Percentiles rank a stretch among this genome's conserved stretches.
phyloP scores from a whole-genome alignment of 2,888 invertebrate genomes.

The Spodoptera exigua region DNA sequence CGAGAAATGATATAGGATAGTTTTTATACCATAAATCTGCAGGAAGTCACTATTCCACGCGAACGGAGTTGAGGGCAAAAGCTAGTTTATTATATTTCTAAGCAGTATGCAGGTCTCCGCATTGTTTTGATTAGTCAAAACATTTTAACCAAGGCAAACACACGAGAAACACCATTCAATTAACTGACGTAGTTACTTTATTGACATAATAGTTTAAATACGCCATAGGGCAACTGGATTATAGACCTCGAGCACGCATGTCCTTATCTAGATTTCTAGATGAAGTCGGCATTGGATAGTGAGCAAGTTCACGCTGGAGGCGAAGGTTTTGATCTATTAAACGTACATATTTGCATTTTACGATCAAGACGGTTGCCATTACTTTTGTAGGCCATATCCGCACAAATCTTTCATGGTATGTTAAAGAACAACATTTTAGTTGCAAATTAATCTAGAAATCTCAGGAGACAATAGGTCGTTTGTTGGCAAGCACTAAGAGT shows the following conservation, averaged over 20 bases:
- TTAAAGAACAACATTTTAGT: constrained; percentile 35
- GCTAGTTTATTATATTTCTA: too few relatives aligned
- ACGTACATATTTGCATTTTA: constrained; percentile 44
- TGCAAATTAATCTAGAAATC: constrained; percentile 53
- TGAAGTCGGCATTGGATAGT: constrained; percentile 62
- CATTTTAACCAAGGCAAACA: constrained; percentile 2
- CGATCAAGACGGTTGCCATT: constrained; percentile 34
- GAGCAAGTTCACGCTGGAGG: constrained; percentile 69
- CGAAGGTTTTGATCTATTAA: constrained; percentile 63
- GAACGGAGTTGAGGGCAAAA: too few relatives aligned
- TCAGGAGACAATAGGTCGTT: constrained; percentile 55
- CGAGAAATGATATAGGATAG: too few relatives aligned
- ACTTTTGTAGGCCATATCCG: constrained; percentile 51
- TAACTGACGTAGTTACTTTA: constrained; percentile 71
- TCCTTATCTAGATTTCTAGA: constrained; percentile 71
- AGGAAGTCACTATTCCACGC: too few relatives aligned
- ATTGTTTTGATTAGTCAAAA: too few relatives aligned
- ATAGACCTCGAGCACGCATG: constrained; percentile 74
- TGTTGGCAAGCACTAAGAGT: constrained; percentile 56
- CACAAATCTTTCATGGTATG: constrained; percentile 8
- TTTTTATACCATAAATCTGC: too few relatives aligned
- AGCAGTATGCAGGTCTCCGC: too few relatives aligned
- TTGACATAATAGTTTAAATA: constrained; percentile 74
- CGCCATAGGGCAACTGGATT: constrained; percentile 62
- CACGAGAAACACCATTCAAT: constrained; percentile 63